Evolutionary conservation across 2,113 vertebrate species (phyloP).

Genomic region (Deroptyus accipitrinus): DNA sequence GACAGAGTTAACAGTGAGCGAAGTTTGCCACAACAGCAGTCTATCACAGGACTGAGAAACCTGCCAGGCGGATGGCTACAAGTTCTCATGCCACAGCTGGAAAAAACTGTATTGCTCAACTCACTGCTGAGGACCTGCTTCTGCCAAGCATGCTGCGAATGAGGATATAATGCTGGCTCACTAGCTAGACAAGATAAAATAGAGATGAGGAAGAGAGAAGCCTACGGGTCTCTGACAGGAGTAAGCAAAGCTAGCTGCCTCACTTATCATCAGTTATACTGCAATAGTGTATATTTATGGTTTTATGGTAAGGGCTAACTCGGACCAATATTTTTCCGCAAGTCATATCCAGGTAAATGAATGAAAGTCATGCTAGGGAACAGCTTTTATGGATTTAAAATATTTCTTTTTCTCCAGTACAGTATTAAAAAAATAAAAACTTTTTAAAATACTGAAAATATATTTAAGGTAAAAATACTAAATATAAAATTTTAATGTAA

Average conservation of each 20-base stretch:
- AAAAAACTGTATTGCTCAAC: neutral
- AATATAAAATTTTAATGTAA: conserved; percentile 54
- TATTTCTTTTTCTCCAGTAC: conserved; percentile 17
- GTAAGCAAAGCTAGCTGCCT: conserved; percentile 30
- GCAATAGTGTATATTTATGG: neutral
- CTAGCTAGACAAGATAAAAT: neutral
- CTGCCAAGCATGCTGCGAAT: neutral
- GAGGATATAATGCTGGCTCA: neutral
- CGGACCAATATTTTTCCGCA: neutral
- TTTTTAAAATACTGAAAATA: conserved; percentile 62
- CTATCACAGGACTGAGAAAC: neutral
- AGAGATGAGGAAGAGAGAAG: neutral
- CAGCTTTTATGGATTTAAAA: conserved; percentile 2
- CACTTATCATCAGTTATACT: neutral
- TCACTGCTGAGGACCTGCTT: neutral
- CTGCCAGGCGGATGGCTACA: neutral
- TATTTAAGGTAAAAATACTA: conserved; percentile 67
- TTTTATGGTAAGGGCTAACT: neutral
- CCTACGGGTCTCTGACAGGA: neutral
- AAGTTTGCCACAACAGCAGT: neutral
- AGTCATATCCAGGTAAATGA: conserved; percentile 7
- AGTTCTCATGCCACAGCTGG: neutral
- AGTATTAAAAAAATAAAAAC: conserved; percentile 70
- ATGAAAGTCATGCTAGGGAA: neutral
- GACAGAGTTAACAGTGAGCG: neutral